phyloP scores from a whole-genome alignment of 1,140 invertebrate species.

The Mycetomoellerius zeteki region DNA sequence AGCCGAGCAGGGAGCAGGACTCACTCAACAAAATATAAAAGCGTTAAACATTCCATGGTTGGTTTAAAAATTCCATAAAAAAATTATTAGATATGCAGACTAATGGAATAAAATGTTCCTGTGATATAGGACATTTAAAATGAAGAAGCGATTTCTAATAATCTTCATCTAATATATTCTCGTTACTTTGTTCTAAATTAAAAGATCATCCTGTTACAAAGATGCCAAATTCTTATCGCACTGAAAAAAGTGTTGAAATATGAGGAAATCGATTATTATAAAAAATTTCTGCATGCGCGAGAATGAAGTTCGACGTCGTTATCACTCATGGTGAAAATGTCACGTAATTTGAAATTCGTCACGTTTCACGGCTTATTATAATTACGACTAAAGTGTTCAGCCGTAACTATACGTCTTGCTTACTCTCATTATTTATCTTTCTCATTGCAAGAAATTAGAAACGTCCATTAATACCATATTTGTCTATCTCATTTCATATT shows the following conservation, averaged over 20 bases:
- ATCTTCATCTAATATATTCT: background rate
- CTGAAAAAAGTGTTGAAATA: background rate
- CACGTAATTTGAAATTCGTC: slow-evolving; percentile 46
- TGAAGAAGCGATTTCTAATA: background rate
- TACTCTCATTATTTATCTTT: slow-evolving; percentile 3
- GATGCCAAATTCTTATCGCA: background rate
- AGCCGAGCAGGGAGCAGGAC: slow-evolving; percentile 43
- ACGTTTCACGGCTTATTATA: slow-evolving; percentile 49
- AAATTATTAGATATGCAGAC: slow-evolving; percentile 5
- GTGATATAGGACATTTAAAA: slow-evolving; percentile 3
- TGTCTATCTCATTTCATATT: background rate
- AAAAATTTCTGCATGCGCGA: background rate
- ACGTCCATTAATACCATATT: background rate
- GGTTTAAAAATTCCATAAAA: slow-evolving; percentile 24
- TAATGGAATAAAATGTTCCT: slow-evolving; percentile 21
- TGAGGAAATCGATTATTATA: background rate
- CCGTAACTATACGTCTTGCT: background rate
- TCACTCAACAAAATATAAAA: slow-evolving; percentile 30
- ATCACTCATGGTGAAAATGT: slow-evolving; percentile 23
- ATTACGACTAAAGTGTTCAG: slow-evolving; percentile 28
- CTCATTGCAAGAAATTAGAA: slow-evolving; percentile 2
- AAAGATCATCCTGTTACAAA: background rate
- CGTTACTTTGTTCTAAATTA: background rate
- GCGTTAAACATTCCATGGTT: slow-evolving; percentile 31
- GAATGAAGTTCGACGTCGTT: background rate